Evolutionary conservation across 2,113 vertebrate genomes (phyloP), one percentile per base, ranked within the genome.

Genomic region (Nipponia nippon): DNA sequence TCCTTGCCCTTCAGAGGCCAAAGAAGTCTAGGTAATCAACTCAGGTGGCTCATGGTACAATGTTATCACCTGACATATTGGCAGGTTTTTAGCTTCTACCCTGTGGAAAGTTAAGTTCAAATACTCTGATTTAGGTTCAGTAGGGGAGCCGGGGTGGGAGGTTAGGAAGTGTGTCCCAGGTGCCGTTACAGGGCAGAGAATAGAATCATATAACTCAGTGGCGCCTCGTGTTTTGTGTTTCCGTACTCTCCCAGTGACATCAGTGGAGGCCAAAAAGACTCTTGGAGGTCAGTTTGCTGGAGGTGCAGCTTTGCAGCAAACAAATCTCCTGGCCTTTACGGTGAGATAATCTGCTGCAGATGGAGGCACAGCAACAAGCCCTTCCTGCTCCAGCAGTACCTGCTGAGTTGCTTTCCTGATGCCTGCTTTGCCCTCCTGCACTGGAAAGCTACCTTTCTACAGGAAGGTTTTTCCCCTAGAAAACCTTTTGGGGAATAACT

Each of bases 141-240:
- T 0, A 42, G 38, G 4, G 59, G 13, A 49, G 50, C 0, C 0
- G 2, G 15, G 13, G 4, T 70, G 20, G 19, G 12, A 53, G 7
- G 16, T 92, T 58, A 21, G n/a, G 70, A 87, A 56, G 0, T 17
- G 19, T 53, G 44, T 32, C 18, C 36, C 67, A 77, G 13, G 7
- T 65, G 40, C 0, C 0, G 5, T 73, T 71, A 34, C 9, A n/a
- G 13, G 21, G 25, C 58, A 73, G 38, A 73, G 62, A 56, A 59
- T 3, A 65, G 40, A 65, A 8, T 7, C 22, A 6, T 79, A 0
- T 47, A 79, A 38, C 9, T 61, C 52, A 36, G 29, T 16, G 34
- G 15, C 1, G 2, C 25, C 40, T 40, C 76, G n/a, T 29, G 46
- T 38, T 61, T 63, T 69, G 12, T 52, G 20, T 47, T 65, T 23